phyloP scores from a whole-genome alignment of 1,140 invertebrate genomes.

The Heterodera carotae region DNA sequence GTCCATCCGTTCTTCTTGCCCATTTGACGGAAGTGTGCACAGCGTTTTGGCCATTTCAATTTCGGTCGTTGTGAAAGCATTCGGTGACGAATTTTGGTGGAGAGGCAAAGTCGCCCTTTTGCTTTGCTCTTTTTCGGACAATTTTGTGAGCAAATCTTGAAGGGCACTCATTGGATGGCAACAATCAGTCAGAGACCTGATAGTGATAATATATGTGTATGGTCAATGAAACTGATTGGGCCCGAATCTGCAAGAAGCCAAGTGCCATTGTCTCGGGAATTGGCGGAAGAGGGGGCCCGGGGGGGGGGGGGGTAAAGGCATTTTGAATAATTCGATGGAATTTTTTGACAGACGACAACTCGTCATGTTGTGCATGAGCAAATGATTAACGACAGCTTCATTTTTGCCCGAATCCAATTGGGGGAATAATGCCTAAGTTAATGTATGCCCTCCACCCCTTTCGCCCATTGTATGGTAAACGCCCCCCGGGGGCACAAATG shows the following conservation, averaged over 20 bases:
- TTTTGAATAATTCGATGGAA: background rate
- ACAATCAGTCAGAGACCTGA: no score
- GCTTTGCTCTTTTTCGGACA: background rate
- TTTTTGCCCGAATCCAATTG: background rate
- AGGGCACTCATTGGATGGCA: background rate
- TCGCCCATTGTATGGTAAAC: background rate
- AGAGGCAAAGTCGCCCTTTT: background rate
- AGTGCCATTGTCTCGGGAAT: no score
- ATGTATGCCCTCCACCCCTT: background rate
- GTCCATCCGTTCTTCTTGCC: background rate
- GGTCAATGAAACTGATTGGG: background rate
- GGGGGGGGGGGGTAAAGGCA: background rate
- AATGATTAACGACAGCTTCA: constrained; percentile 5
- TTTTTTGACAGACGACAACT: background rate
- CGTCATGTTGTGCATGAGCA: background rate
- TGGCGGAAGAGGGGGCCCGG: no score
- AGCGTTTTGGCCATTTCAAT: constrained; percentile 6
- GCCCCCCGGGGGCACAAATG: background rate
- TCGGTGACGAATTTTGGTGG: background rate
- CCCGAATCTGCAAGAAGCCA: background rate
- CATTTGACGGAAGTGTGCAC: background rate
- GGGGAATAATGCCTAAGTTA: no score
- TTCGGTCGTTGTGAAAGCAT: background rate
- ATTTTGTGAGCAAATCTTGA: background rate
- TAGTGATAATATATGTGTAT: no score